These are phyloP conservation scores for Rachycentron canadum DNA, from an alignment of 2,797 vertebrate species.

Conservation along the genomic window DNA sequence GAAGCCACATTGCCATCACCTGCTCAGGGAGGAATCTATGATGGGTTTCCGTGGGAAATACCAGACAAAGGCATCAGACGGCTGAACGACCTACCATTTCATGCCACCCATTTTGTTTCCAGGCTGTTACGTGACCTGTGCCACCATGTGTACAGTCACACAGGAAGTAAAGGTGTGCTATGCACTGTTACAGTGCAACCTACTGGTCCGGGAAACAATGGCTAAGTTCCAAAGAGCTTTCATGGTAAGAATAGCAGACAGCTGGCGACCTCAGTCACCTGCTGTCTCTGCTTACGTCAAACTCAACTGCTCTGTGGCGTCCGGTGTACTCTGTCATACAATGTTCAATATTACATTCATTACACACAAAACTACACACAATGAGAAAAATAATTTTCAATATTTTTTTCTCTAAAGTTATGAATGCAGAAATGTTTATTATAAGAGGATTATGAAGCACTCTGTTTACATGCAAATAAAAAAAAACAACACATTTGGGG, in stretches of 20 bases:
- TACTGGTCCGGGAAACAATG: conserved; percentile 58
- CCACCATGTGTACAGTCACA: conserved; percentile 6
- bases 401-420: conserved; percentile 28
- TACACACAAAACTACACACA: conserved; percentile 2
- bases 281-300: conserved; percentile 58
- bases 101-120: conserved; percentile 66
- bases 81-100: conserved; percentile 51
- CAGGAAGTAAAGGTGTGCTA: conserved; percentile 58
- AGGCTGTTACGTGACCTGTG: conserved; percentile 29
- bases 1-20: conserved; percentile 80
- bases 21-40: conserved; percentile 82
- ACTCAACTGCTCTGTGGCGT: conserved; percentile 18
- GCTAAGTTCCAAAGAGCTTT: conserved; percentile 45
- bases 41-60: conserved; percentile 82
- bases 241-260: conserved; percentile 70
- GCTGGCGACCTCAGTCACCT: conserved; percentile 70
- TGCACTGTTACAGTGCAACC: conserved; percentile 14
- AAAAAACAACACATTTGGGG: conserved; percentile 55
- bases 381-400: conserved; percentile 27
- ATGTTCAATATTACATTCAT: conserved; percentile 6
- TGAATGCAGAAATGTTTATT: conserved; percentile 30
- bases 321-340: conserved; percentile 1
- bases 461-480: conserved; percentile 42
- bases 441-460: conserved; percentile 50
- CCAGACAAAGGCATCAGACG: conserved; percentile 71